phyloP scores from a whole-genome alignment of 2,888 invertebrate species.

The Oligia fasciuncula region DNA sequence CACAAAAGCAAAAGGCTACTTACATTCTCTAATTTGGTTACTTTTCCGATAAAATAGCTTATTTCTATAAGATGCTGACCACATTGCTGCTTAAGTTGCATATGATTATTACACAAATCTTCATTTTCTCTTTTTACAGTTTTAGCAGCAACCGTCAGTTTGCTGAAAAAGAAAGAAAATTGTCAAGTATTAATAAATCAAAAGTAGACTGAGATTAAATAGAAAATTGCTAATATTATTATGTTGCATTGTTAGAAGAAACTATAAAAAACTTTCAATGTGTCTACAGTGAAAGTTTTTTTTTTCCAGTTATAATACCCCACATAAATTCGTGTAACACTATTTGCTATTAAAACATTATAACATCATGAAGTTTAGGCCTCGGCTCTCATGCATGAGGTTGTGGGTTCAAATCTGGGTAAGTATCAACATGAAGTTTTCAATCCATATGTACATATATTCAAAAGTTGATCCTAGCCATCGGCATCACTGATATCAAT shows the following conservation, averaged over 20 bases:
- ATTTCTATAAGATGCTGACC: slow-evolving; percentile 77
- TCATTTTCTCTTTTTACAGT: slow-evolving; percentile 17
- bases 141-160: slow-evolving; percentile 23
- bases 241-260: background rate
- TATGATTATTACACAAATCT: slow-evolving; percentile 67
- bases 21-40: slow-evolving; percentile 75
- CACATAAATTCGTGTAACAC: background rate
- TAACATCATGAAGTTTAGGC: background rate
- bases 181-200: slow-evolving; percentile 4
- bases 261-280: too few species aligned
- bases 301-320: background rate
- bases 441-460: background rate
- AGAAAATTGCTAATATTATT: background rate
- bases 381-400: background rate
- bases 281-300: too few species aligned
- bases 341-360: background rate
- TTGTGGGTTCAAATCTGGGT: background rate
- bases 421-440: background rate
- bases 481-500: background rate
- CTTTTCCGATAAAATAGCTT: slow-evolving; percentile 73
- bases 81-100: slow-evolving; percentile 61
- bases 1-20: slow-evolving; percentile 46
- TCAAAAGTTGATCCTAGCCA: background rate
- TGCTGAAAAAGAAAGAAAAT: slow-evolving; percentile 29
- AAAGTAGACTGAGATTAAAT: background rate